Base-by-base conservation (phyloP, 2,797 vertebrate species). In the Tenualosa thibaudeaui region DNA sequence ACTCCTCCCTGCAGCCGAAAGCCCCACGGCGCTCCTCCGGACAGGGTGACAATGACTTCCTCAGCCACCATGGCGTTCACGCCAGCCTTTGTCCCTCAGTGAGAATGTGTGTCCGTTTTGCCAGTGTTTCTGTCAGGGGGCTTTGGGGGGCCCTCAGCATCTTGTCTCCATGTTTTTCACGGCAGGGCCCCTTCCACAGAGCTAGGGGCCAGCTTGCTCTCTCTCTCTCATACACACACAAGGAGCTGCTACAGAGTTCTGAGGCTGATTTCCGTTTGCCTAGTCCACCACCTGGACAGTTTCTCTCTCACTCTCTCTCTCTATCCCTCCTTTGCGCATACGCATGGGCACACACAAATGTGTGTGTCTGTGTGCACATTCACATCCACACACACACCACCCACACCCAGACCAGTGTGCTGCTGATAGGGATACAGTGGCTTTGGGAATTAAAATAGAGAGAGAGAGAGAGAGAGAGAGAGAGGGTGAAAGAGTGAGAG, bases 1-100 rank as follows among this genome's bases (percentile, higher is more conserved):
- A 96, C 93, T 8, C 98, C 98, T 90, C 98, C 98, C 87, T 99
- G 98, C 81, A 99, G 97, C 90, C 98, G 96, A 93, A 99, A 99
- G 84, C 98, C 98, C 98, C 98, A 99, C 15, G 98, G 98, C 1
- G 97, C 97, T 90, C 98, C 98, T 92, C 98, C 98, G 40, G 97
- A 97, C 87, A 99, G 93, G 83, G 96, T 96, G 89, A 99, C 95
- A 88, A 97, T 94, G 87, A 97, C 96, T 93, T 98, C 96, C 92
- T 98, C 97, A 85, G 95, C 96, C 93, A 98, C 97, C 98, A 99
- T 99, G 81, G 54, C 86, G 87, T 89, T 90, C 51, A 17, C 13
- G 71, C 86, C 2, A 84, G 7, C 62, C 53, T 37, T 19, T 85
- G 5, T 26, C 31, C 82, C 86, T 75, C 8, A 19, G 83, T 87